These are phyloP conservation scores for Mormyrops attenuatus DNA, from an alignment of 2,797 vertebrate genomes.

Conservation along the genomic window DNA sequence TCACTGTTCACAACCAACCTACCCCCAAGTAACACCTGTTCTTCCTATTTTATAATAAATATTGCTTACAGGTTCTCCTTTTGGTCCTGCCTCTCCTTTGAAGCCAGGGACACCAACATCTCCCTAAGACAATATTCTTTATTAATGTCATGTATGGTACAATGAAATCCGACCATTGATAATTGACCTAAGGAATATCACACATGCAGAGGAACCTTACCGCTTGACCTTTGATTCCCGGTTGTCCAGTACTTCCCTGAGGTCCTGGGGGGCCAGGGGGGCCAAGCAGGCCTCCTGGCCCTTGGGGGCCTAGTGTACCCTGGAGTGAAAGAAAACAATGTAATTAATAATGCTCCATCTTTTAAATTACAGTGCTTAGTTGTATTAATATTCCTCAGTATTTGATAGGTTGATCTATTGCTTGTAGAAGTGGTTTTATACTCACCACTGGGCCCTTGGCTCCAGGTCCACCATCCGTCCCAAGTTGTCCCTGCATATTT, in stretches of 20 bases:
- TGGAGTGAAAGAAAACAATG: slow-evolving; percentile 43
- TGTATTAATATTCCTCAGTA: not conserved
- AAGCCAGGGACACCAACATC: slow-evolving; percentile 88
- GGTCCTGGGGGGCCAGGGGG: slow-evolving; percentile 87
- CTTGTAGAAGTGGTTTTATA: slow-evolving; percentile 27
- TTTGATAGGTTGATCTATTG: not conserved
- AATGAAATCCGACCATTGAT: not conserved
- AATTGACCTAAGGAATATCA: not conserved
- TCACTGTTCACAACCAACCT: not conserved
- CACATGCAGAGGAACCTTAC: slow-evolving; percentile 54
- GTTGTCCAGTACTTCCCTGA: slow-evolving; percentile 88
- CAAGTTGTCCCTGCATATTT: slow-evolving; percentile 69
- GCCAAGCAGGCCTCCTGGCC: slow-evolving; percentile 73
- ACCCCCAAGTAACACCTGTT: not conserved
- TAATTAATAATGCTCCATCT: not conserved
- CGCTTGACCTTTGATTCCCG: slow-evolving; percentile 89
- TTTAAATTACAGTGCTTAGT: not conserved
- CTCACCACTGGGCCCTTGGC: slow-evolving; percentile 89
- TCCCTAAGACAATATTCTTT: slow-evolving; percentile 63
- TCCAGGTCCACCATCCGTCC: slow-evolving; percentile 83
- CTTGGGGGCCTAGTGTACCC: slow-evolving; percentile 82
- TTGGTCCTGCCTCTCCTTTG: slow-evolving; percentile 95
- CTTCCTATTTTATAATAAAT: not conserved
- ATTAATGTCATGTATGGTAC: not conserved
- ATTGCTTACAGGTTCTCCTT: slow-evolving; percentile 86